Conservation (phyloP, 2,797 vertebrate species). For the Mormyrops boulengeri region DNA sequence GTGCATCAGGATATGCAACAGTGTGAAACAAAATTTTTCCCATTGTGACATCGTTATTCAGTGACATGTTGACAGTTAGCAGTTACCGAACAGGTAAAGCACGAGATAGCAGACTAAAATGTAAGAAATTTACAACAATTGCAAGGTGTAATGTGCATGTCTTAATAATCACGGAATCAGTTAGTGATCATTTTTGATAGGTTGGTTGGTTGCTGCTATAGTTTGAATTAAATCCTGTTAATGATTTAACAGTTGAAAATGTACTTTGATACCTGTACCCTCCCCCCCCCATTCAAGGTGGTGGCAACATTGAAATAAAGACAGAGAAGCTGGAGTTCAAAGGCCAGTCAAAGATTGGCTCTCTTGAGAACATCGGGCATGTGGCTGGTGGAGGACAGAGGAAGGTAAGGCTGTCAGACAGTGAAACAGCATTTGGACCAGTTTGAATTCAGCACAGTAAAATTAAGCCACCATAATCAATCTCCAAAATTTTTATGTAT, state of each 20-base stretch:
- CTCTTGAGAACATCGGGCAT: constrained; percentile 87
- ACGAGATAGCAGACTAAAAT: not conserved
- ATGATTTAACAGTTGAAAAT: not conserved
- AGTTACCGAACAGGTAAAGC: not conserved
- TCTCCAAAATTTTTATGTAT: not conserved
- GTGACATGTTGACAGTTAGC: not conserved
- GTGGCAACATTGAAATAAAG: constrained; percentile 90
- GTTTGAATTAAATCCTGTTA: not conserved
- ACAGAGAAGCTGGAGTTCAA: constrained; percentile 94
- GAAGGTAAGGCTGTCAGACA: constrained; percentile 61
- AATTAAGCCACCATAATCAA: not conserved
- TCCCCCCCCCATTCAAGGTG: constrained; percentile 58
- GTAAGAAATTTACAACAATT: not conserved
- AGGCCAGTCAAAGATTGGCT: constrained; percentile 89
- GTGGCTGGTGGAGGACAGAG: constrained; percentile 82
- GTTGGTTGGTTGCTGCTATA: not conserved
- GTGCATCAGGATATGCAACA: not conserved
- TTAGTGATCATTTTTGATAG: not conserved
- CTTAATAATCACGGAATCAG: not conserved
- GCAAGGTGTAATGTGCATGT: not conserved
- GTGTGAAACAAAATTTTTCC: not conserved
- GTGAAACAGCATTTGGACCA: not conserved
- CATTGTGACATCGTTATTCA: not conserved
- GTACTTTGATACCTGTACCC: not conserved
- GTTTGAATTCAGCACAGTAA: not conserved